phyloP scores from a whole-genome alignment of 92 coral and sea anemone species.

The Heteractis magnifica region DNA sequence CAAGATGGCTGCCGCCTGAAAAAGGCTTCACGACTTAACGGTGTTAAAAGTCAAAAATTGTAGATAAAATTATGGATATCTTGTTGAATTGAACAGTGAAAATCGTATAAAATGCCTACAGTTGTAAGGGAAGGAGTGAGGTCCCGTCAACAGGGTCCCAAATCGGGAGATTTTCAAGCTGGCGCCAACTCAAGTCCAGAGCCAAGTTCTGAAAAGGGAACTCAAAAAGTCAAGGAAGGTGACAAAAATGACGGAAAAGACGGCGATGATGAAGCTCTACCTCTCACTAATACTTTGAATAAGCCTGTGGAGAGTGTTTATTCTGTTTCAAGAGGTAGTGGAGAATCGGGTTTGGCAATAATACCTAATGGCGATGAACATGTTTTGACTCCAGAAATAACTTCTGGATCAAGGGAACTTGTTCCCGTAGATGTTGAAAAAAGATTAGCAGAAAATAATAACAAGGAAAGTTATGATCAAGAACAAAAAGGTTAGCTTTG shows the following conservation, averaged over 20 bases:
- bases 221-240: conserved; percentile 10
- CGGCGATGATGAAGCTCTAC: neutral
- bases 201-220: neutral
- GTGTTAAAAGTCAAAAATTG: conserved; percentile 20
- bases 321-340: conserved; percentile 40
- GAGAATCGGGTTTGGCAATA: conserved; percentile 60
- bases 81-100: neutral
- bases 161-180: conserved; percentile 3
- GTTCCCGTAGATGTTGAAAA: conserved; percentile 41
- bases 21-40: neutral
- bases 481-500: conserved; percentile 34
- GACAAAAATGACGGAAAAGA: neutral
- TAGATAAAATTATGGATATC: neutral
- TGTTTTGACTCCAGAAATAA: conserved; percentile 26
- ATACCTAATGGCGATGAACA: conserved; percentile 37
- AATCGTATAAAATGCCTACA: conserved; percentile 24
- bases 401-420: conserved; percentile 42
- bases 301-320: conserved; percentile 18
- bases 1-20: conserved; percentile 71
- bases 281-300: conserved; percentile 11
- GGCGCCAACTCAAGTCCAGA: conserved; percentile 26
- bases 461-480: conserved; percentile 18
- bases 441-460: neutral
- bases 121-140: conserved; percentile 35
- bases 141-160: conserved; percentile 20